Conservation (phyloP, 2,797 vertebrate genomes). For the Sternarchorhynchus goeldii region DNA sequence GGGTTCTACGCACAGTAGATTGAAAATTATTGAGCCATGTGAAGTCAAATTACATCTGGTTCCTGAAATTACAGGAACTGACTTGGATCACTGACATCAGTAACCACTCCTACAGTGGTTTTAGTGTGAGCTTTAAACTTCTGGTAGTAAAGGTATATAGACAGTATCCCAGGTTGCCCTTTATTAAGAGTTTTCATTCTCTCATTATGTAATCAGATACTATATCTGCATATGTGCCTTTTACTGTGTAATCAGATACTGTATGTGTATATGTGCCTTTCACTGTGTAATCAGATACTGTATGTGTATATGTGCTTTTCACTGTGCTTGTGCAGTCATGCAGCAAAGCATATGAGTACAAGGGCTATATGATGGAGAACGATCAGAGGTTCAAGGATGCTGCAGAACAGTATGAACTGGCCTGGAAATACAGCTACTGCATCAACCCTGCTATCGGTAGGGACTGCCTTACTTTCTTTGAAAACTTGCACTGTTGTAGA, state of each 20-base stretch:
- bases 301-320: neutral
- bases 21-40: neutral
- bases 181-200: neutral
- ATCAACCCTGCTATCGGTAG: conserved; percentile 70
- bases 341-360: conserved; percentile 76
- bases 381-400: conserved; percentile 76
- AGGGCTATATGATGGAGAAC: conserved; percentile 78
- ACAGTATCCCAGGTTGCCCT: neutral
- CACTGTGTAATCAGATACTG: neutral
- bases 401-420: conserved; percentile 70
- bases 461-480: neutral
- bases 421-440: conserved; percentile 73
- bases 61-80: no score
- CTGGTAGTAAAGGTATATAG: neutral
- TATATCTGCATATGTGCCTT: neutral
- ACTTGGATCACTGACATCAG: no score
- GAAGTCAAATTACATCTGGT: neutral
- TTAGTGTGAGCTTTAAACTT: no score
- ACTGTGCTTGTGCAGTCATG: conserved; percentile 68
- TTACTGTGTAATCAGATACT: neutral
- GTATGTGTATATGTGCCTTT: neutral
- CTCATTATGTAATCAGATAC: neutral
- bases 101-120: no score
- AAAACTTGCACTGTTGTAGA: neutral
- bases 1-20: neutral